Conservation (phyloP, 1,140 invertebrate species). For the Meloidogyne floridensis region DNA sequence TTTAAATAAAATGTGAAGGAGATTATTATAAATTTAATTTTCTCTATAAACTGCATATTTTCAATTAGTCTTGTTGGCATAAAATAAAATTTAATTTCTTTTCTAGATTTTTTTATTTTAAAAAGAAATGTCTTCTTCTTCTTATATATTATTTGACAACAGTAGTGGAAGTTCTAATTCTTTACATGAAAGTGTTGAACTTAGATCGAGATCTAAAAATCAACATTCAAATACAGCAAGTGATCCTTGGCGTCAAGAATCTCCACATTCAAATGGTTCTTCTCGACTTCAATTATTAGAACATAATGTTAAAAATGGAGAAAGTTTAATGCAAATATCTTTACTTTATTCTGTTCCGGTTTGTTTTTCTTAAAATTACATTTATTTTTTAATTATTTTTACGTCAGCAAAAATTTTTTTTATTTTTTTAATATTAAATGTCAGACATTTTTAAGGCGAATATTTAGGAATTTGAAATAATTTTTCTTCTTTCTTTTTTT, state of each 20-base stretch:
- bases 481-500: too few relatives aligned
- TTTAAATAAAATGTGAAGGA: too few relatives aligned
- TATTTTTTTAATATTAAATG: too few relatives aligned
- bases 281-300: constrained; percentile 10
- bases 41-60: too few relatives aligned
- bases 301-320: constrained; percentile 27
- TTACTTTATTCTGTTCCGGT: constrained; percentile 23
- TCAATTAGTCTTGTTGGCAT: neutral
- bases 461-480: too few relatives aligned
- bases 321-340: constrained; percentile 28
- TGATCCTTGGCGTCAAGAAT: constrained; percentile 20
- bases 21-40: too few relatives aligned
- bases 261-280: neutral
- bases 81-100: neutral
- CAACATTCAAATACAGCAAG: neutral
- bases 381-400: neutral
- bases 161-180: neutral
- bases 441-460: too few relatives aligned
- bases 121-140: neutral
- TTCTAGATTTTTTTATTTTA: neutral
- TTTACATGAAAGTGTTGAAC: constrained; percentile 26
- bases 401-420: too few relatives aligned
- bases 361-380: neutral
- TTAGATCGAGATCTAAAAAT: constrained; percentile 17
- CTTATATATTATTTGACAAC: neutral